phyloP scores from a whole-genome alignment of 2,797 vertebrate genomes.

The Enteromius fasciolatus region DNA sequence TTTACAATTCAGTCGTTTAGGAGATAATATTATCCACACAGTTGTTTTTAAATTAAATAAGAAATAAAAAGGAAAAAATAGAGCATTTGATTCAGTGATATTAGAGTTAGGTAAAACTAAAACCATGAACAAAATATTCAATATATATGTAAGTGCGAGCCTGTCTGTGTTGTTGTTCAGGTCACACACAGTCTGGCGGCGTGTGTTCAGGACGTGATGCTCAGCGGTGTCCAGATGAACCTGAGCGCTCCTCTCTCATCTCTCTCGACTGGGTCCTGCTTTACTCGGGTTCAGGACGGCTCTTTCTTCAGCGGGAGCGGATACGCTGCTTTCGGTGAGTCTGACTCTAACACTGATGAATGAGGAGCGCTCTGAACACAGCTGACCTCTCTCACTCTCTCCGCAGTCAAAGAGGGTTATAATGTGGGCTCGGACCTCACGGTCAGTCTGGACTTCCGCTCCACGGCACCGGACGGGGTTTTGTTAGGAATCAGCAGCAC shows the following conservation, averaged over 20 bases:
- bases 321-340: conserved; percentile 84
- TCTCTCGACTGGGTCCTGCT: conserved; percentile 83
- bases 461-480: conserved; percentile 76
- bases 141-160: too few relatives aligned
- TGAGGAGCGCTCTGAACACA: background rate
- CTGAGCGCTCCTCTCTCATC: conserved; percentile 70
- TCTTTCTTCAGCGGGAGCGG: conserved; percentile 91
- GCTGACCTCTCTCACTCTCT: conserved; percentile 5
- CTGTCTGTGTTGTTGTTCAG: conserved; percentile 66
- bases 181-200: conserved; percentile 86
- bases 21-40: too few relatives aligned
- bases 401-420: conserved; percentile 87
- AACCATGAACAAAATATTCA: too few relatives aligned
- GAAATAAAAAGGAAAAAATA: too few relatives aligned
- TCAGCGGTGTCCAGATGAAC: conserved; percentile 80
- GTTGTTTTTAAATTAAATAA: too few relatives aligned
- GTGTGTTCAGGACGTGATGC: conserved; percentile 79
- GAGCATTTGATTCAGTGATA: too few relatives aligned
- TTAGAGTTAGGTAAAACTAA: too few relatives aligned
- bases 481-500: conserved; percentile 91
- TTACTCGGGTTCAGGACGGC: conserved; percentile 80
- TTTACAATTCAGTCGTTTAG: too few relatives aligned
- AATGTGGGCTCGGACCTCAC: conserved; percentile 89
- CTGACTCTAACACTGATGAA: background rate
- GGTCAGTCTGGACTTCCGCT: conserved; percentile 87